Percentiles rank a stretch among this genome's conserved stretches.
phyloP scores from a whole-genome alignment of 2,113 vertebrate species.

The Gracilinanus agilis region DNA sequence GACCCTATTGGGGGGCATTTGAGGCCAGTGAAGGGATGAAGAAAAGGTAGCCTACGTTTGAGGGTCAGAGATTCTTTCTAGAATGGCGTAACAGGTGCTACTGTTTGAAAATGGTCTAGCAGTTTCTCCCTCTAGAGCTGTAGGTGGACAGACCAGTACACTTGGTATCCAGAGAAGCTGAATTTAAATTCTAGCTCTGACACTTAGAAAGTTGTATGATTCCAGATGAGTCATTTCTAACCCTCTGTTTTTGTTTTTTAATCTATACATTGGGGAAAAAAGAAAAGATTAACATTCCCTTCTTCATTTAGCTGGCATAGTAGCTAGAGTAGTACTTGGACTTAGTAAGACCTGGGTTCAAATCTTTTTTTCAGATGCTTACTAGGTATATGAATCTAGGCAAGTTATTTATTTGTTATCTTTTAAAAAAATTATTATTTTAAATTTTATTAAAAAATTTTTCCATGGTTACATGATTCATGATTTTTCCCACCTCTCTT shows the following conservation, averaged over 20 bases:
- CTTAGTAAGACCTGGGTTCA: background rate
- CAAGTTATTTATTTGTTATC: background rate
- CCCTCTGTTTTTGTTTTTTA: background rate
- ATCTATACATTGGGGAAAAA: background rate
- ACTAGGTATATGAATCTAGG: background rate
- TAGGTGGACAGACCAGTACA: background rate
- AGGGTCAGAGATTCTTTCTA: background rate
- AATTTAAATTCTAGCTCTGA: background rate
- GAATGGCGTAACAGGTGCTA: background rate
- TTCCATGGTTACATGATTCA: too few species aligned
- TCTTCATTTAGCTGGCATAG: background rate
- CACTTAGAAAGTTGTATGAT: background rate
- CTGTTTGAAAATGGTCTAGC: background rate
- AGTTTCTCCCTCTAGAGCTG: background rate
- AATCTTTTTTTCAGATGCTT: background rate
- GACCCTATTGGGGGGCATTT: background rate
- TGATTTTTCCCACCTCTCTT: too few species aligned
- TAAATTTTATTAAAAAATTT: too few species aligned
- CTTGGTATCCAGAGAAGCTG: background rate
- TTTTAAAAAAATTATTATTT: too few species aligned
- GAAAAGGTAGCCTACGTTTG: background rate
- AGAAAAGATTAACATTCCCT: background rate
- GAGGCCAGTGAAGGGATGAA: background rate
- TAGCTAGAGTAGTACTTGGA: background rate
- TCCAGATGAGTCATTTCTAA: background rate